phyloP scores from a whole-genome alignment of 2,888 invertebrate species.

The Allophyes oxyacanthae region DNA sequence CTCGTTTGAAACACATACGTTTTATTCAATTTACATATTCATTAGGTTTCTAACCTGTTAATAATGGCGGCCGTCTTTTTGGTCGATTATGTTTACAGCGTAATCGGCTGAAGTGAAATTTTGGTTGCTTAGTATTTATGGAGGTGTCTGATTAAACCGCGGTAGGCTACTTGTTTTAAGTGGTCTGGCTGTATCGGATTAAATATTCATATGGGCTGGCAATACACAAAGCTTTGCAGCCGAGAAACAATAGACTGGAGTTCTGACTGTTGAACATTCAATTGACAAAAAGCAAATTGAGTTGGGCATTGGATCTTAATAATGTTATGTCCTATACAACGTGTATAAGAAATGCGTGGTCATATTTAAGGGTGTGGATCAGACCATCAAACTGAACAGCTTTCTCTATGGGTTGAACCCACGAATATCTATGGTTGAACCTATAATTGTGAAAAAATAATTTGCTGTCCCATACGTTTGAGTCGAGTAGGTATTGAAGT shows the following conservation, averaged over 20 bases:
- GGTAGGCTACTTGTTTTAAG: slow-evolving; percentile 22
- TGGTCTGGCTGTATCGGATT: slow-evolving; percentile 16
- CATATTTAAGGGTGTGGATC: no score
- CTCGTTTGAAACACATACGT: slow-evolving; percentile 45
- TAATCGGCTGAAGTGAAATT: slow-evolving; percentile 32
- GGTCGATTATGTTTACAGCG: slow-evolving; percentile 37
- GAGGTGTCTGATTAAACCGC: slow-evolving; percentile 26
- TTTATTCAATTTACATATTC: slow-evolving; percentile 54
- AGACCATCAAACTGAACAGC: no score
- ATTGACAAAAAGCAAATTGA: neutral
- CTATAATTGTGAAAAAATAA: no score
- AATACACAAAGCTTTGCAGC: slow-evolving; percentile 1
- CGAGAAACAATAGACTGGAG: neutral
- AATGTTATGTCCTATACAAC: no score
- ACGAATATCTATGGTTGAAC: no score
- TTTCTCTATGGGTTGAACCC: no score
- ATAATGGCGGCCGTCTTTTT: slow-evolving; percentile 34
- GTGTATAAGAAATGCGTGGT: no score
- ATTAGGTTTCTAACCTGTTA: slow-evolving; percentile 35
- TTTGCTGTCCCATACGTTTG: no score
- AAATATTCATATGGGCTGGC: slow-evolving; percentile 19
- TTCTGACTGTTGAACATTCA: neutral
- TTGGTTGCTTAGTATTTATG: slow-evolving; percentile 41
- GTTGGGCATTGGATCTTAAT: no score
- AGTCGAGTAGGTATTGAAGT: no score